A percentile compares a stretch with the other conserved stretches of the same genome.
phyloP scores from a whole-genome alignment of 2,888 invertebrate species.

The Cistogaster globosa region DNA sequence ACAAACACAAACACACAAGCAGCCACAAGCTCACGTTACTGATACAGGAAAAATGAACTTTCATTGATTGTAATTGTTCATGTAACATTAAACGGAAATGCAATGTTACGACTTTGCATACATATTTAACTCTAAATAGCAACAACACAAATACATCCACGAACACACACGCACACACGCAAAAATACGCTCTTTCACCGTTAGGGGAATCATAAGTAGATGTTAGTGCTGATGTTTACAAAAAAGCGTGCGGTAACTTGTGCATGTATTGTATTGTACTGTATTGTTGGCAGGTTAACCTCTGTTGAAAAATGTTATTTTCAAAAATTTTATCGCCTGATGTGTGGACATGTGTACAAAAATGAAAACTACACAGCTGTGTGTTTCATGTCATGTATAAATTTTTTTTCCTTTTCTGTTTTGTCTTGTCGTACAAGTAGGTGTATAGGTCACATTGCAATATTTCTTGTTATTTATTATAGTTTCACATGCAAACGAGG shows the following conservation, averaged over 20 bases:
- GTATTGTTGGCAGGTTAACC: constrained; percentile 29
- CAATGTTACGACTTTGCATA: constrained; percentile 31
- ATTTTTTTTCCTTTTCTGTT: no score
- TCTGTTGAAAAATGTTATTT: constrained; percentile 1
- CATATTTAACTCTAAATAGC: constrained; percentile 4
- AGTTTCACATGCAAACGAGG: not conserved
- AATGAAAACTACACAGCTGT: constrained; percentile 8
- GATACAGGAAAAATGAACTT: not conserved
- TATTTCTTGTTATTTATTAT: not conserved
- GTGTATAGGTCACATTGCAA: constrained; percentile 24
- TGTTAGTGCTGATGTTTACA: constrained; percentile 7
- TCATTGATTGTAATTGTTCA: constrained; percentile 48
- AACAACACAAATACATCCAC: not conserved
- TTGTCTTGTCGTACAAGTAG: constrained; percentile 13
- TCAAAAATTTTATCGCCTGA: not conserved
- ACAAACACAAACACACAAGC: not conserved
- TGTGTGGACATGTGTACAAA: not conserved
- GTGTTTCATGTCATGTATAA: constrained; percentile 20
- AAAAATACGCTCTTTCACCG: not conserved
- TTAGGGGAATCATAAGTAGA: not conserved
- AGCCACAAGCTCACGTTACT: not conserved
- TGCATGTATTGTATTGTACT: not conserved
- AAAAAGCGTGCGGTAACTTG: constrained; percentile 12
- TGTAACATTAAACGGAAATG: constrained; percentile 61
- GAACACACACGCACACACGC: not conserved